phyloP scores from a whole-genome alignment of 2,888 invertebrate species.

The Ectemnius continuus region DNA sequence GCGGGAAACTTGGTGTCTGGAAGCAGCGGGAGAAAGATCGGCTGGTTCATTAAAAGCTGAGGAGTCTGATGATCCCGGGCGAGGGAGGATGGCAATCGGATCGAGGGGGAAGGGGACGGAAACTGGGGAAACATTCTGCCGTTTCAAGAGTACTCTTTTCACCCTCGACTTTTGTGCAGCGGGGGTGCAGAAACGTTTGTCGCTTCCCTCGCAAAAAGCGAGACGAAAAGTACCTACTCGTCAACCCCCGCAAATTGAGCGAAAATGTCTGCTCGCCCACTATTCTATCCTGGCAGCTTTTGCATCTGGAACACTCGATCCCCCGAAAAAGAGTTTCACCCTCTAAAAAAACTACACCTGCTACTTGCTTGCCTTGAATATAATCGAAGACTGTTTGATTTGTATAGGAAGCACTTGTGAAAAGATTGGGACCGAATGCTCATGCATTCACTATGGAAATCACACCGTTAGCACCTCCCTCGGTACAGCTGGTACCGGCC shows the following conservation, averaged over 20 bases:
- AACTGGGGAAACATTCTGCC: background rate
- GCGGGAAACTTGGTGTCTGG: too few species aligned
- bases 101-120: background rate
- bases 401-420: conserved; percentile 87
- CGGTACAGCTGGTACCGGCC: conserved; percentile 93
- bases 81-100: background rate
- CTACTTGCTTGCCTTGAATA: background rate
- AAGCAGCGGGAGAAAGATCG: too few species aligned
- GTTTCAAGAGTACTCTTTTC: background rate
- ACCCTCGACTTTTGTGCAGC: conserved; percentile 6
- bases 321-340: background rate
- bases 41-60: too few species aligned
- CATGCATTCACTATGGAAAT: conserved; percentile 90
- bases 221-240: conserved; percentile 1
- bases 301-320: background rate
- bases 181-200: background rate
- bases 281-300: background rate
- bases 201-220: conserved; percentile 3
- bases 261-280: background rate
- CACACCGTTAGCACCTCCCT: conserved; percentile 92
- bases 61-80: background rate
- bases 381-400: conserved; percentile 2
- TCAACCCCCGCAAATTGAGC: background rate
- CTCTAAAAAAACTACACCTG: background rate
- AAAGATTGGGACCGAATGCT: conserved; percentile 88